Percentiles rank a stretch among this genome's conserved stretches.
phyloP scores from a whole-genome alignment of 2,888 invertebrate genomes.

The Noctuana brunneofusca region DNA sequence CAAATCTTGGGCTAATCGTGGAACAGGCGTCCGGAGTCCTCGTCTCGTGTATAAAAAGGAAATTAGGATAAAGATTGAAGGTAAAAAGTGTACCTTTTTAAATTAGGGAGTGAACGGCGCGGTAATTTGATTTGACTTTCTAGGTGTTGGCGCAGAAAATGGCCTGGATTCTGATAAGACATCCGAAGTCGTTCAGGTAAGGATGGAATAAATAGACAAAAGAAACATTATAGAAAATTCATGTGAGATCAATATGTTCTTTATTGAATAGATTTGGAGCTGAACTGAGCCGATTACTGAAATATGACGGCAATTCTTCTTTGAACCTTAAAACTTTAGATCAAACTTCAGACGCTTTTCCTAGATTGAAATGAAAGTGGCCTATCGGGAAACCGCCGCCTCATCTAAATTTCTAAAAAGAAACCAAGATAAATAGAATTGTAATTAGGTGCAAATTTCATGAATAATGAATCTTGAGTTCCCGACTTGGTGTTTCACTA shows the following conservation, averaged over 20 bases:
- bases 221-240: neutral
- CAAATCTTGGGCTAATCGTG: conserved; percentile 65
- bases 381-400: conserved; percentile 21
- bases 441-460: conserved; percentile 35
- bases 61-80: conserved; percentile 6
- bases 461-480: conserved; percentile 29
- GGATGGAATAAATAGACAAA: no score
- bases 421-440: conserved; percentile 33
- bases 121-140: neutral
- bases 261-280: no score
- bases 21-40: conserved; percentile 41
- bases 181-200: no score
- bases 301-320: neutral
- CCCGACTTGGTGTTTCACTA: conserved; percentile 19
- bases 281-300: no score
- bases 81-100: neutral
- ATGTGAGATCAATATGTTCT: neutral
- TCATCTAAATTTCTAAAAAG: conserved; percentile 34
- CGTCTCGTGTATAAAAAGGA: conserved; percentile 33
- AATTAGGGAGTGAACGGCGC: neutral
- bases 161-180: neutral
- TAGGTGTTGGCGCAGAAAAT: neutral
- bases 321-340: neutral
- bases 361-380: conserved; percentile 18
- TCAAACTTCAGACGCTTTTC: neutral